Percentiles rank a stretch among this genome's conserved stretches.
Evolutionary conservation across 2,797 vertebrate genomes (phyloP).

Genomic region (Ptychobarbus kaznakovi): DNA sequence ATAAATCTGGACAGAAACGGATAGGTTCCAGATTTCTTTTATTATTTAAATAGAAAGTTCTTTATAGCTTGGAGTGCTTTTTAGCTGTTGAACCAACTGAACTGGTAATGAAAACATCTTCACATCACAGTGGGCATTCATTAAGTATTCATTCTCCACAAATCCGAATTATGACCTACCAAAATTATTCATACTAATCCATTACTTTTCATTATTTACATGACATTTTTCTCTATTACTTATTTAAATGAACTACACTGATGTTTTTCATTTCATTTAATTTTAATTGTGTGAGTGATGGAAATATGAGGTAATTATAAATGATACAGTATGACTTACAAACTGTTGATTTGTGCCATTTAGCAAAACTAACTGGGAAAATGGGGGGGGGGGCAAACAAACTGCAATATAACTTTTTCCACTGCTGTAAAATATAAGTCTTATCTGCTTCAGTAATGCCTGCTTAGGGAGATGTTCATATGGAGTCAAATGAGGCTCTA

Average conservation of each 20-base stretch:
- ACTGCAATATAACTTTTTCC: conserved; percentile 37
- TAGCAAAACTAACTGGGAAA: conserved; percentile 40
- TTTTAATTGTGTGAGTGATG: conserved; percentile 41
- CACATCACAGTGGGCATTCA: conserved; percentile 1
- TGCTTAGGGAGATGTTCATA: conserved; percentile 69
- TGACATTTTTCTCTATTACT: conserved; percentile 9
- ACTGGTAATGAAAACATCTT: conserved; percentile 19
- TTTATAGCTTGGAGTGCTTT: conserved; percentile 13
- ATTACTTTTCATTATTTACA: conserved; percentile 25
- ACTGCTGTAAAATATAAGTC: conserved; percentile 37
- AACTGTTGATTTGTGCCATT: conserved; percentile 39
- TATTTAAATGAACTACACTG: conserved; percentile 17
- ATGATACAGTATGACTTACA: conserved; percentile 14
- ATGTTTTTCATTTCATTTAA: conserved; percentile 26
- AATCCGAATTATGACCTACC: conserved; percentile 16
- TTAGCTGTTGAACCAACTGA: conserved; percentile 7
- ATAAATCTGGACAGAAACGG: conserved; percentile 30
- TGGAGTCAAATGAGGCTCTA: conserved; percentile 69
- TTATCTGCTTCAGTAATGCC: conserved; percentile 56
- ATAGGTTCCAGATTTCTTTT: conserved; percentile 36
- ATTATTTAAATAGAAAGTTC: conserved; percentile 50
- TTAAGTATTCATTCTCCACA: background rate
- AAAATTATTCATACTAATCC: conserved; percentile 17
- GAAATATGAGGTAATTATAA: conserved; percentile 16
- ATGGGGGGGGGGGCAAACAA: conserved; percentile 32